A percentile compares a stretch with the other conserved stretches of the same genome.
Evolutionary conservation across 2,888 invertebrate species (phyloP).

Genomic region (Cheilosia vulpina): DNA sequence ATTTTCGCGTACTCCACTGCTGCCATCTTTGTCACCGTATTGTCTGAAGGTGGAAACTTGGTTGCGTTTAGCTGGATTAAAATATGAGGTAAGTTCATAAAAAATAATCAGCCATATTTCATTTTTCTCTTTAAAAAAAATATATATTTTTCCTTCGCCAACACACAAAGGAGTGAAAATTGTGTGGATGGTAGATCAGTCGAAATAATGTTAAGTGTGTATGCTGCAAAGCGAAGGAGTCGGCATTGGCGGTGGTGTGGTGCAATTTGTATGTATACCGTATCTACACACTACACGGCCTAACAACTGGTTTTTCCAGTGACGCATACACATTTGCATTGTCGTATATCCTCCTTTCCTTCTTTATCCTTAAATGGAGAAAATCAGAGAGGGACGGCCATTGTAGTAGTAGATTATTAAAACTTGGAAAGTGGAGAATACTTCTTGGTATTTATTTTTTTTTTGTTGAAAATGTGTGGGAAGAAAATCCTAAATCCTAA

Average conservation of each 20-base stretch:
- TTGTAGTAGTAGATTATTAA: slow-evolving; percentile 4
- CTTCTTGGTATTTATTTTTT: slow-evolving; percentile 2
- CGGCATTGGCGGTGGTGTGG: neutral
- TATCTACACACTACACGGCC: neutral
- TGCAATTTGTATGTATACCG: neutral
- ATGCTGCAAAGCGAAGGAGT: slow-evolving; percentile 14
- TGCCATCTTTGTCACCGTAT: slow-evolving; percentile 96
- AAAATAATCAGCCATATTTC: neutral
- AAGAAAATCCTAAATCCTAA: slow-evolving; percentile 57
- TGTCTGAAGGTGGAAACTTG: slow-evolving; percentile 98
- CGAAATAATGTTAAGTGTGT: neutral
- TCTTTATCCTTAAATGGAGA: slow-evolving; percentile 41
- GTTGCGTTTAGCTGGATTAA: slow-evolving; percentile 94
- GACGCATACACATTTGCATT: slow-evolving; percentile 39
- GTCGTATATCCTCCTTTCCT: neutral
- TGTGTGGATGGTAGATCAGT: neutral
- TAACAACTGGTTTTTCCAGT: slow-evolving; percentile 70
- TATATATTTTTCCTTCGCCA: neutral
- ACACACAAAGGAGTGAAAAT: neutral
- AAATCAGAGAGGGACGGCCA: slow-evolving; percentile 8
- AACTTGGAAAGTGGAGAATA: slow-evolving; percentile 35
- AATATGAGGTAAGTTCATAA: slow-evolving; percentile 92
- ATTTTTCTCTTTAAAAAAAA: neutral
- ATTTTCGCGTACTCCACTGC: slow-evolving; percentile 94
- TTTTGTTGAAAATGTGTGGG: slow-evolving; percentile 32